Base-by-base conservation (phyloP, 2,113 vertebrate species). In the Dicaeum eximium region DNA sequence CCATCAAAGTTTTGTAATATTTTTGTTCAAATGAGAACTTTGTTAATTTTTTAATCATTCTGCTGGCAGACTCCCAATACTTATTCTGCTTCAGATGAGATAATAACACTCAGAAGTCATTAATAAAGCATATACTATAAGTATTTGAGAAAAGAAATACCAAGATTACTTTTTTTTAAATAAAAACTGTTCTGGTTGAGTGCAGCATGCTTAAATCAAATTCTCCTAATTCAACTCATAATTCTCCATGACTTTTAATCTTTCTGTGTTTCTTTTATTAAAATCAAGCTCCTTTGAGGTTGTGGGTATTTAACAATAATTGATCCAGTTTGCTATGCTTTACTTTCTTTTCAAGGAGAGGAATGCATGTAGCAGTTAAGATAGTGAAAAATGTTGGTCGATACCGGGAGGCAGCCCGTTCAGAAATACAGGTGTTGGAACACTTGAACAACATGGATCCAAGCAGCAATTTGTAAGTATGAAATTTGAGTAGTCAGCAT, bases 361-460 rank as follows among this genome's bases (percentile, higher is more conserved):
- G 98, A 95, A 97, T 98, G 94, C 98, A 98, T 77, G 97, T 99
- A 72, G 99, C 99, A 94, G 98, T 99, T 98, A 99, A 99, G 99
- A 99, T 99, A 71, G 99, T 99, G 97, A 99, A 99, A 99, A 99
- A 99, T 97, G 98, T 99, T 97, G 98, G 98, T 96, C 98, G 98
- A 96, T 99, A 99, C 97, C 98, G 99, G 58, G 99, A 99, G 90
- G 99, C 99, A 81, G 99, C 99, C 62, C 97, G 98, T 96, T 99
- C 99, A 96, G 99, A 99, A 98, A 98, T 99, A 95, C 98, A 99
- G 95, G 99, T 99, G 70, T 97, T 99, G 92, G 98, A 99, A 66
- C 98, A 99, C 88, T 97, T 99, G 73, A 99, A 99, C 96, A 98
- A 98, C 65, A 98, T 99, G 57, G 99, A 99, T 96, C 97, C 96